Evolutionary conservation across 2,113 vertebrate genomes (phyloP).

Genomic region (Aegotheles bennettii): DNA sequence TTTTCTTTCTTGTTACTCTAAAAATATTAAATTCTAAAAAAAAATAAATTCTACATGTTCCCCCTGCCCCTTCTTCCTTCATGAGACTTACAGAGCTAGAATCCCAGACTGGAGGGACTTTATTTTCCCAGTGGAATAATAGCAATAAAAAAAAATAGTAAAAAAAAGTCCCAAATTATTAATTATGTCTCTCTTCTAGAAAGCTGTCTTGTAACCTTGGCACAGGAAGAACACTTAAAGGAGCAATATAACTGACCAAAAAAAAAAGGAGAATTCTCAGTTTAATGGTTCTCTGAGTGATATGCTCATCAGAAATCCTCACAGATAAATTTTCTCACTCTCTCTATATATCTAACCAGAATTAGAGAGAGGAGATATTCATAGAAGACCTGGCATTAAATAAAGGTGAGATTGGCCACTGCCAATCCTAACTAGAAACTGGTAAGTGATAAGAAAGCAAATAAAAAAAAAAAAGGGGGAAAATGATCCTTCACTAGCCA

Average conservation of each 20-base stretch:
- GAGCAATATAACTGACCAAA: background rate
- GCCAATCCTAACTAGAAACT: background rate
- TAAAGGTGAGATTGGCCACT: background rate
- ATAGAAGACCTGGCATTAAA: background rate
- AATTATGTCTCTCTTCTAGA: background rate
- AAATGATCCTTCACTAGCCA: background rate
- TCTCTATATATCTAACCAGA: background rate
- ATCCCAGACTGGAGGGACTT: background rate
- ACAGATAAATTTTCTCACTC: background rate
- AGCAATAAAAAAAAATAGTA: background rate
- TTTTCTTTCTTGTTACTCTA: background rate
- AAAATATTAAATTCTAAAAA: too few species aligned
- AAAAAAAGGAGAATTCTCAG: background rate
- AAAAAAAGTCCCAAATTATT: background rate
- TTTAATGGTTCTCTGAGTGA: background rate
- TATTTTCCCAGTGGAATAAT: background rate
- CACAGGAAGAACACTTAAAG: background rate
- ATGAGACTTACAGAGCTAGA: background rate
- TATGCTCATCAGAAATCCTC: background rate
- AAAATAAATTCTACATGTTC: background rate
- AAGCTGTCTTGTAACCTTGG: background rate
- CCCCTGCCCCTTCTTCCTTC: accelerated
- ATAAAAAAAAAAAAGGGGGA: too few species aligned
- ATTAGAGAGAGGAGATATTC: background rate
- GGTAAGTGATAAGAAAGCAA: background rate